phyloP scores from a whole-genome alignment of 2,113 vertebrate genomes.

The Neomonachus schauinslandi region DNA sequence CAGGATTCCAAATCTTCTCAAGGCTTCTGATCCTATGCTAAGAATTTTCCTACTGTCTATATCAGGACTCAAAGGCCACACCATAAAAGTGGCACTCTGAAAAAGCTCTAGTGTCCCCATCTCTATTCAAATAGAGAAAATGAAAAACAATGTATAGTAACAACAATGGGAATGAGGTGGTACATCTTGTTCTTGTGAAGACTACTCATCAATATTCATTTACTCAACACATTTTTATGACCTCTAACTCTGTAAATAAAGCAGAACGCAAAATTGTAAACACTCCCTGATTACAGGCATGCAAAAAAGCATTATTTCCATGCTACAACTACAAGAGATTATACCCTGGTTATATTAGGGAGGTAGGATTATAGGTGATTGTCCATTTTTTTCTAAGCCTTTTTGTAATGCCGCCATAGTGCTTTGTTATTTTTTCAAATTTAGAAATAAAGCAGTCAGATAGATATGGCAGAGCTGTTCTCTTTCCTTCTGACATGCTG shows the following conservation, averaged over 20 bases:
- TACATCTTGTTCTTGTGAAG: background rate
- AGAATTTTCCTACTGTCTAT: background rate
- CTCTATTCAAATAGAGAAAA: background rate
- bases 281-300: background rate
- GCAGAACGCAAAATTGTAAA: background rate
- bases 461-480: background rate
- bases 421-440: background rate
- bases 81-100: background rate
- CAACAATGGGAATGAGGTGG: background rate
- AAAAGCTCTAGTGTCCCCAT: background rate
- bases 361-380: background rate
- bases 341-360: background rate
- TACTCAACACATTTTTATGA: background rate
- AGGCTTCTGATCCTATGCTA: background rate
- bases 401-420: background rate
- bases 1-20: background rate
- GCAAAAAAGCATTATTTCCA: background rate
- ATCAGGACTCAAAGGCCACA: background rate
- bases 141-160: background rate
- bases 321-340: background rate
- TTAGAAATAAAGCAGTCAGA: background rate
- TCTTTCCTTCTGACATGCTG: background rate
- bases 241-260: constrained; percentile 17
- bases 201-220: background rate
- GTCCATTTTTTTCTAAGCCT: background rate